phyloP scores from a whole-genome alignment of 1,140 invertebrate genomes.

The Pseudobourletiella spinata region DNA sequence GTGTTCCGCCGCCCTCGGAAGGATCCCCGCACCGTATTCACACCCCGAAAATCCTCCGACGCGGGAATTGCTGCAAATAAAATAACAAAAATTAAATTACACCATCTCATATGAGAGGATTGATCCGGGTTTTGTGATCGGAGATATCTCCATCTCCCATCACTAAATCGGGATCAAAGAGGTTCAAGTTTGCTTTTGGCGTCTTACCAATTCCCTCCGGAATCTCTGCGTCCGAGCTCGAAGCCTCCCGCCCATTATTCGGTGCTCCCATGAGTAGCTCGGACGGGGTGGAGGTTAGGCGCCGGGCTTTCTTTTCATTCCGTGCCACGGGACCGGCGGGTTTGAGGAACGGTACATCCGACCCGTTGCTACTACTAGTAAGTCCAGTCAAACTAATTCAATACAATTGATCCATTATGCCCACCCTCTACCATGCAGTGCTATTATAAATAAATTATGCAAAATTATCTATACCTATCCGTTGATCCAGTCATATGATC shows the following conservation, averaged over 20 bases:
- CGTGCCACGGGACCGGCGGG: neutral
- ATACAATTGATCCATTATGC: neutral
- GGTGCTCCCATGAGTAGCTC: conserved; percentile 7
- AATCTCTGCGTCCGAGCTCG: neutral
- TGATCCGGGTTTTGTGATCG: too few species aligned
- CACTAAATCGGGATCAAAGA: too few species aligned
- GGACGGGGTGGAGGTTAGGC: conserved; percentile 7
- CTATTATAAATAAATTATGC: neutral
- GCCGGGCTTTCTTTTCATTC: conserved; percentile 7
- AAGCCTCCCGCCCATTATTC: conserved; percentile 2
- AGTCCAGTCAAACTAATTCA: neutral
- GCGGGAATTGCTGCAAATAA: too few species aligned
- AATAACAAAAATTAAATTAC: too few species aligned
- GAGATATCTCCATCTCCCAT: neutral
- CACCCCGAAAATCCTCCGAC: neutral
- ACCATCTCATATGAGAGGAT: too few species aligned
- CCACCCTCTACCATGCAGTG: too few species aligned
- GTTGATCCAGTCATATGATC: neutral
- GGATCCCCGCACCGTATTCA: neutral
- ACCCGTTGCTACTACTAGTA: neutral
- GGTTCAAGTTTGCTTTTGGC: too few species aligned
- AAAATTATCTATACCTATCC: conserved; percentile 1
- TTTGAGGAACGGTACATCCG: neutral
- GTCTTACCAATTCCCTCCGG: neutral
- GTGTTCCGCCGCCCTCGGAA: neutral